Evolutionary conservation across 1,140 invertebrate species (phyloP), one percentile per base, ranked within the genome.

Genomic region (Euura lappo): DNA sequence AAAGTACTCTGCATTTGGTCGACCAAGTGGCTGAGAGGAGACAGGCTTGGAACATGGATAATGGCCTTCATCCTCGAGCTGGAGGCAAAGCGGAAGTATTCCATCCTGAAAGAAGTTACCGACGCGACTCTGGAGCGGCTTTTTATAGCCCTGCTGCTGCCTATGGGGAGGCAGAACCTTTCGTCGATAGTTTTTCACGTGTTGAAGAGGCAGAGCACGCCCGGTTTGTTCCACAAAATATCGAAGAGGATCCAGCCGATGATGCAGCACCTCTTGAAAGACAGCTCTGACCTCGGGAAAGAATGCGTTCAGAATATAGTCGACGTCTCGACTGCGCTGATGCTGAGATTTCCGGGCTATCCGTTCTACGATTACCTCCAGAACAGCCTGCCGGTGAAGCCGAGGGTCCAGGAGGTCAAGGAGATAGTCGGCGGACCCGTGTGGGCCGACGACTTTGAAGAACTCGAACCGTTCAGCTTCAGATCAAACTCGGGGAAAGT

Each of bases 181-280:
- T 85, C 87, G 6, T 83, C 86, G 2, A 86, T 91, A 66, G 86
- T 91, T 11, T 87, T 88, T 75, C 84, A 89, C 70, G 90, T 92
- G 80, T 81, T 92, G 2, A 84, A 80, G n/a, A 86, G 86, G 46
- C 85, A 90, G 75, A 83, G 86, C 44, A 84, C 80, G 6, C 86
- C 87, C 0, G 81, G 80, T 43, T 79, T 89, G 44, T 90, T 89
- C 76, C 85, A 85, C 71, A 89, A 87, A 51, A 82, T 87, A 66
- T 79, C 88, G 69, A 83, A 80, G 68, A 81, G 77, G 68, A 80
- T 86, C 45, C 81, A 78, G 43, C 44, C n/a, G 0, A 79, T 89
- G 7, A 76, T 88, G 6, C 73, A 73, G 5, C 70, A 45, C 7
- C 72, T 90, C 3, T 82, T 81, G 42, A 86, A 88, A 69, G 86